Conservation (phyloP, 2,113 vertebrate genomes). For the Rhegmatorhina hoffmannsi region DNA sequence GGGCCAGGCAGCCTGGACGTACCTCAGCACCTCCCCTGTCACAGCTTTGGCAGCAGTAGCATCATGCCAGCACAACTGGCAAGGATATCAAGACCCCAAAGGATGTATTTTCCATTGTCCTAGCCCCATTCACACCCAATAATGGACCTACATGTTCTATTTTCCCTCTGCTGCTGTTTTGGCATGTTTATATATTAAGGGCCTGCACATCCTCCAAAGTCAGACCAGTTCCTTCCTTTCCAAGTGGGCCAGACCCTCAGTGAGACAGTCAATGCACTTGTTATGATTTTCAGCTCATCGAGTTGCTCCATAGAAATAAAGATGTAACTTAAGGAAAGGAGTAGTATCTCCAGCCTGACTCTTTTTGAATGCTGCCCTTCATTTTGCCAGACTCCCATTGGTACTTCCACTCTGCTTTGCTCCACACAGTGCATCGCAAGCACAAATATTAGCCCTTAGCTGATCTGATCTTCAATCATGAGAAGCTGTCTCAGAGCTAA, state of each 20-base stretch:
- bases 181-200: neutral
- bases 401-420: neutral
- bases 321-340: neutral
- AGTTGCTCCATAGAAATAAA: neutral
- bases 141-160: fast-evolving
- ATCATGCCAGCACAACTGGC: neutral
- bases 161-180: neutral
- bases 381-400: neutral
- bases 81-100: neutral
- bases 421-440: neutral
- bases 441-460: slow-evolving; percentile 52
- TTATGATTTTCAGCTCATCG: neutral
- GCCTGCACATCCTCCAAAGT: neutral
- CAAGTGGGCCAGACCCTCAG: neutral
- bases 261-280: neutral
- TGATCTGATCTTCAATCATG: slow-evolving; percentile 45
- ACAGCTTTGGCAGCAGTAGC: fast-evolving
- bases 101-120: neutral
- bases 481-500: slow-evolving; percentile 46
- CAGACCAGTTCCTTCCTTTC: neutral
- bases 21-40: neutral
- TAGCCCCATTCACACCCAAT: fast-evolving
- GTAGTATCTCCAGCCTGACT: neutral
- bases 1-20: neutral
- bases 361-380: neutral